Base-by-base conservation (phyloP, 2,888 invertebrate species). In the Tetragonisca angustula region DNA sequence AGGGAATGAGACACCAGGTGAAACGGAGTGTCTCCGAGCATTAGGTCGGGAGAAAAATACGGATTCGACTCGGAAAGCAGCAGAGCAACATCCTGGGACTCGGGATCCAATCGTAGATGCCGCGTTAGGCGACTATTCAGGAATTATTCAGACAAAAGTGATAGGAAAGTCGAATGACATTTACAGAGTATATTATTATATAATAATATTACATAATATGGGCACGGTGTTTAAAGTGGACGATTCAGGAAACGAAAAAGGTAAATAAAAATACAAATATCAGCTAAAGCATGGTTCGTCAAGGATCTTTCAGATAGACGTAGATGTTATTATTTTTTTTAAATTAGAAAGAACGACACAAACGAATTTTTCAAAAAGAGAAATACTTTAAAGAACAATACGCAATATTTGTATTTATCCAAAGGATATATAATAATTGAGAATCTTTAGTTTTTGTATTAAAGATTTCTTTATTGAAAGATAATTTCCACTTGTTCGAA, bases 21-120 rank as follows among this genome's bases (percentile, higher is more conserved):
- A 77, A 50, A 79, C 69, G 27, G 49, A 61, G 64, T 15, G 71
- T 54, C 62, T 54, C n/a, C 59, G 56, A n/a, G 43, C 17, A 11
- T 73, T 71, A 27, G 21, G 32, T 54, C 52, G 27, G 56, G 50
- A 74, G 80, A 86, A 81, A 86, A 86, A 81, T 79, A 86, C 74
- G 76, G 83, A 83, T 83, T 77, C 76, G 61, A 72, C 59, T 76
- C 49, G 65, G 21, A 43, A 54, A 62, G 52, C 32, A 69, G 76
- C 80, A 79, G 61, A 79, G 80, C 78, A 72, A 62, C 67, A 72
- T 71, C 74, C 50, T 62, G 81, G 68, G 72, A 59, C 65, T 15
- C 52, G 19, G 59, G 11, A 71, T 71, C 70, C 43, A 43, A 56
- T 71, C 56, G 70, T 71, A 71, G 59, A 71, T 71, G 43, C 70